Evolutionary conservation across 2,797 vertebrate species (phyloP).

Genomic region (Phrynocephalus guinanensis): DNA sequence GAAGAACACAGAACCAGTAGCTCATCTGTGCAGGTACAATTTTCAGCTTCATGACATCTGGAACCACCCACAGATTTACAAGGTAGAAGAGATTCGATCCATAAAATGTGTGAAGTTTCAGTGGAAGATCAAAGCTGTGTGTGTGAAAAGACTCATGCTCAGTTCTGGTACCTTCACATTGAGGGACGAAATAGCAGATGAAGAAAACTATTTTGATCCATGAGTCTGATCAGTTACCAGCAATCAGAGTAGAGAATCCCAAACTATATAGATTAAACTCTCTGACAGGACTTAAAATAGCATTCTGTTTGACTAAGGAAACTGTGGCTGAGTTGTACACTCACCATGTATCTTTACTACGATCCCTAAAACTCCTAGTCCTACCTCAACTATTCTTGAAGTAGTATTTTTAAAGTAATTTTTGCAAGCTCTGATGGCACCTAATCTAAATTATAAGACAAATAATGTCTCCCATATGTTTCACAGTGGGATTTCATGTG

Average conservation of each 20-base stretch:
- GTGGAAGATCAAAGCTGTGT: not conserved
- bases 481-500: no score
- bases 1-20: not conserved
- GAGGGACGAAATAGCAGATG: not conserved
- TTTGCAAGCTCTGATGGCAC: no score
- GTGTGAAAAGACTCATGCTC: not conserved
- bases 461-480: no score
- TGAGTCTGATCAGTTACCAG: not conserved
- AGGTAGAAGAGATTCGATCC: not conserved
- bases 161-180: no score
- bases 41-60: not conserved
- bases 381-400: not conserved
- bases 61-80: not conserved
- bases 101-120: not conserved
- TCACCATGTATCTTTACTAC: not conserved
- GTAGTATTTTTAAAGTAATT: not conserved
- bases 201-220: not conserved
- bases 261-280: not conserved
- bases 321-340: not conserved
- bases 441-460: no score
- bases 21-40: no score
- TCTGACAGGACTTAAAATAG: not conserved
- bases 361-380: not conserved
- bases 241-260: not conserved
- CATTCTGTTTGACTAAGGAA: not conserved